Base-by-base conservation (phyloP, 2,113 vertebrate species). In the Saimiri boliviensis region DNA sequence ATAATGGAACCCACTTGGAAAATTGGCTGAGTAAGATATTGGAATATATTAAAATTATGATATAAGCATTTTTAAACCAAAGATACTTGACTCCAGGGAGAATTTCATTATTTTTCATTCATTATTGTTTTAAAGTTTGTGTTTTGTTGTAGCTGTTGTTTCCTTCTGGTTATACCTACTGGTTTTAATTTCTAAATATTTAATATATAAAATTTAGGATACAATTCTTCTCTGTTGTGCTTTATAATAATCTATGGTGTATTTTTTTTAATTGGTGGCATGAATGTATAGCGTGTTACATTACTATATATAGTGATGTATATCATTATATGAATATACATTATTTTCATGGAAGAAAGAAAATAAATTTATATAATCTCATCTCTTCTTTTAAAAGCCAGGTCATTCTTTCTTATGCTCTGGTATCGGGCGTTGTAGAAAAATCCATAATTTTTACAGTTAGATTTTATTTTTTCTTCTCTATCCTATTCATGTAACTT, bases 401-500 rank as follows among this genome's bases (percentile, higher is more conserved):
- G 47, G 4, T 30, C 11, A 84, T 85, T 83, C 21, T 68, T 88
- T 63, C 1, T 49, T 71, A 86, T 86, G 77, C 10, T 47, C 40
- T 68, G 58, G 83, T 89, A 49, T 40, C 71, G 23, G 16, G 0
- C 17, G 37, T 52, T 94, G 32, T 54, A 92, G 25, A 85, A 88
- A 91, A 66, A n/a, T n/a, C 3, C 13, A 45, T 35, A 49, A 19
- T 45, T 93, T n/a, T 35, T 45, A 11, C 42, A 86, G 30, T 25
- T 93, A 83, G 4, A 74, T 80, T 95, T 96, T 91, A 79, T 83
- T 89, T 90, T 89, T 84, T 23, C 5, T 54, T 87, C 19, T 70
- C 68, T 79, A 35, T 68, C 66, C 88, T 91, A 82, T 40, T 68
- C 9, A 76, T 92, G 37, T 91, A 92, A 95, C 93, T 93, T 93